phyloP scores from a whole-genome alignment of 2,113 vertebrate species.

The Himantopus leucocephalus region DNA sequence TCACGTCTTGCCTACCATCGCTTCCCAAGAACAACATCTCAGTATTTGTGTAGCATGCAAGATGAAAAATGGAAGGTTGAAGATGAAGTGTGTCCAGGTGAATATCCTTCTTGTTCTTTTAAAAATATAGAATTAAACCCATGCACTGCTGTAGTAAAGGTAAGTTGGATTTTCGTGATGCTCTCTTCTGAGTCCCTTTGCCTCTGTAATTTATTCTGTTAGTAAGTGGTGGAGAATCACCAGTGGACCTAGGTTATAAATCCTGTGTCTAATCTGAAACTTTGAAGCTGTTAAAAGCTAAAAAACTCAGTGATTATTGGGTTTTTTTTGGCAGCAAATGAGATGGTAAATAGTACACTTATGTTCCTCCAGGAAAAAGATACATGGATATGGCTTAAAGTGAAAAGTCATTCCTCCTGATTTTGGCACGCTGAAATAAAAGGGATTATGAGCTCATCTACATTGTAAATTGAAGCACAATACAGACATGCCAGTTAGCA shows the following conservation, averaged over 20 bases:
- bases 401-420: neutral
- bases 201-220: neutral
- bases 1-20: slow-evolving; percentile 89
- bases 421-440: neutral
- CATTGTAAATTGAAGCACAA: neutral
- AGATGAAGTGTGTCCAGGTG: slow-evolving; percentile 90
- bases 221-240: neutral
- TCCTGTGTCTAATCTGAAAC: neutral
- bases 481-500: neutral
- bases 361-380: neutral
- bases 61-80: slow-evolving; percentile 78
- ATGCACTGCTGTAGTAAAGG: neutral
- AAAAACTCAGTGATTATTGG: neutral
- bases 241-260: neutral
- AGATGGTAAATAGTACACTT: neutral
- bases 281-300: neutral
- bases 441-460: neutral
- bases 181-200: neutral
- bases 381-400: neutral
- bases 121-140: neutral
- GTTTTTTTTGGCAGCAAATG: neutral
- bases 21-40: slow-evolving; percentile 86
- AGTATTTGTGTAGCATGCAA: slow-evolving; percentile 79
- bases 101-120: neutral
- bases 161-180: neutral